phyloP scores from a whole-genome alignment of 2,888 invertebrate genomes.

The Amphipoea oculea region DNA sequence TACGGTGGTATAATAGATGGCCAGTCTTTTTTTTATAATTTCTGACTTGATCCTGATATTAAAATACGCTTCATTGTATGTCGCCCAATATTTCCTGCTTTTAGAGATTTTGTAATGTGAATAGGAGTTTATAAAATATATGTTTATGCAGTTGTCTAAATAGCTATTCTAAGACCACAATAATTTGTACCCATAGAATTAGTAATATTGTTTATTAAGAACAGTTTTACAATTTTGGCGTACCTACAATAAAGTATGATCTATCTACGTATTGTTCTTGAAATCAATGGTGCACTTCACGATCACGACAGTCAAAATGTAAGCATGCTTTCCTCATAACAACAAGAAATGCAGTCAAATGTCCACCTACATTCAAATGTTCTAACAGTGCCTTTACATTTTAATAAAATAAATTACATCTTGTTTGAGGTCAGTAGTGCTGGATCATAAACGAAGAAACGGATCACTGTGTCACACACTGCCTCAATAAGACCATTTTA shows the following conservation, averaged over 20 bases:
- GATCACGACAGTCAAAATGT: background rate
- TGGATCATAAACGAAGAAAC: constrained; percentile 56
- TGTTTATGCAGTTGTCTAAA: background rate
- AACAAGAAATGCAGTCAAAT: constrained; percentile 14
- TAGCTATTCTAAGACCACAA: background rate
- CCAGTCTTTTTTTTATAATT: background rate
- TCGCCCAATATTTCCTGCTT: background rate
- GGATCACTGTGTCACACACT: constrained; percentile 58
- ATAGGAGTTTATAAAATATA: background rate
- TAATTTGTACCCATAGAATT: background rate
- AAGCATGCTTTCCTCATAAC: background rate
- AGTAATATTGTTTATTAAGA: background rate
- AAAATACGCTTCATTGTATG: background rate
- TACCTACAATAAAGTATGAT: background rate
- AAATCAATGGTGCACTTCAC: background rate
- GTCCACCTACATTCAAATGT: background rate
- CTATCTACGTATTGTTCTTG: background rate
- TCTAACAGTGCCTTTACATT: background rate
- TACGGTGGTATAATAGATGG: background rate
- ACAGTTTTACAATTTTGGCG: background rate
- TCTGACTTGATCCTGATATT: background rate
- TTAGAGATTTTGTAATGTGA: background rate
- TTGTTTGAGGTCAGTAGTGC: constrained; percentile 46
- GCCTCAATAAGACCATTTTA: constrained; percentile 53
- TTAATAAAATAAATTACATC: constrained; percentile 39